Conservation (phyloP, 1,140 invertebrate species). For the Tetraneura akinire region DNA sequence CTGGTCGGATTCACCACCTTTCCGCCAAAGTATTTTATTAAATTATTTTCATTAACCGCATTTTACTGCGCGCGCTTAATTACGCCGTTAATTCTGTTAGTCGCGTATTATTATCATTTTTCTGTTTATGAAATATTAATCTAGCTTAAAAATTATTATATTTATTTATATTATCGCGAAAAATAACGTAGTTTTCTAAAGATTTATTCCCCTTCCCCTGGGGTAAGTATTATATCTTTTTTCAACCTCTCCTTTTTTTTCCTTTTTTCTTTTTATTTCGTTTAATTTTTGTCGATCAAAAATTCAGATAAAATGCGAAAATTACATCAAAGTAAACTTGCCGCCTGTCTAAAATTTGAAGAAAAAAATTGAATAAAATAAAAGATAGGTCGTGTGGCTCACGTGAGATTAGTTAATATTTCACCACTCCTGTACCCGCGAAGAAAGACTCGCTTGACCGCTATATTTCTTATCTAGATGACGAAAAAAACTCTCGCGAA, state of each 20-base stretch:
- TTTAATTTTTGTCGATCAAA: not conserved
- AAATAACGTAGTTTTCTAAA: not conserved
- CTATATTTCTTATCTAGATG: not conserved
- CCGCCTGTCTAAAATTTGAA: not conserved
- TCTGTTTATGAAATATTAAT: constrained; percentile 1
- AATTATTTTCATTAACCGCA: not conserved
- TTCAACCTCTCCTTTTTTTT: no score
- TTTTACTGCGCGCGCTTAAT: not conserved
- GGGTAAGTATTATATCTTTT: no score
- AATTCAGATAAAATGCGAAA: not conserved
- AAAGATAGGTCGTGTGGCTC: constrained; percentile 15
- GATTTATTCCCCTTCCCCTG: not conserved
- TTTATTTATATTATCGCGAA: no score
- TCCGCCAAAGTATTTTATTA: no score
- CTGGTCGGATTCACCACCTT: no score
- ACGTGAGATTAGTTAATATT: not conserved
- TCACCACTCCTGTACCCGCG: not conserved
- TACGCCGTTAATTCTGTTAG: not conserved
- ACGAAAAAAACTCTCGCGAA: not conserved
- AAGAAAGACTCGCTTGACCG: not conserved
- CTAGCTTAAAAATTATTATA: not conserved
- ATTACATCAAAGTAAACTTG: not conserved
- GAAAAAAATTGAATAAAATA: no score
- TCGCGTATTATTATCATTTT: no score
- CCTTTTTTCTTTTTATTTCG: not conserved